Percentiles rank a stretch among this genome's conserved stretches.
phyloP scores from a whole-genome alignment of 1,140 invertebrate genomes.

The Tetramorium parvispinum region DNA sequence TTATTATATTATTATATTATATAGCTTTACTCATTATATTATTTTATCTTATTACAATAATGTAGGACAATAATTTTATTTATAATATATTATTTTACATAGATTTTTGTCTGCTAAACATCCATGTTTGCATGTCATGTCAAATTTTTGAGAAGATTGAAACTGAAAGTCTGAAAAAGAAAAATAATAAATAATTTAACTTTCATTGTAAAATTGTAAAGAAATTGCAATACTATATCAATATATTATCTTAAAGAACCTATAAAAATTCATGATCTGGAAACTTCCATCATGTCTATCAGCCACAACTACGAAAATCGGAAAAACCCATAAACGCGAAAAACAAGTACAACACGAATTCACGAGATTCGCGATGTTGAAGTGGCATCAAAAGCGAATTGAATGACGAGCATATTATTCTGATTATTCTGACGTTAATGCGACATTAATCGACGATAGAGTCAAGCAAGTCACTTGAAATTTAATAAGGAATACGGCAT shows the following conservation, averaged over 20 bases:
- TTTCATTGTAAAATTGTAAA: not conserved
- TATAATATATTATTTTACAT: no score
- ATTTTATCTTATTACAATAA: no score
- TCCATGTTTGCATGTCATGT: no score
- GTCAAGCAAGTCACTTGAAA: slow-evolving; percentile 19
- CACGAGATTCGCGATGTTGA: slow-evolving; percentile 33
- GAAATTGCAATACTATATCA: not conserved
- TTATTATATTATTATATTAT: no score
- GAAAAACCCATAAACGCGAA: slow-evolving; percentile 4
- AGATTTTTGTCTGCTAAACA: no score
- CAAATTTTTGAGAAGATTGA: not conserved
- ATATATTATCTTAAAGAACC: not conserved
- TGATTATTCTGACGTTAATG: slow-evolving; percentile 32
- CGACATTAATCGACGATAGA: not conserved
- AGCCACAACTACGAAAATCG: slow-evolving; percentile 32
- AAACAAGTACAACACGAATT: slow-evolving; percentile 35
- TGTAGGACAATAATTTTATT: no score
- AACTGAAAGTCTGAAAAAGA: not conserved
- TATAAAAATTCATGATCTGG: slow-evolving; percentile 16
- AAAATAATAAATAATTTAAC: not conserved
- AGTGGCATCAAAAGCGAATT: slow-evolving; percentile 24
- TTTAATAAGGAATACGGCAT: not conserved
- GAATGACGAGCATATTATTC: slow-evolving; percentile 31
- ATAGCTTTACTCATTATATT: no score
- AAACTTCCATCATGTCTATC: slow-evolving; percentile 16